Evolutionary conservation across 2,888 invertebrate genomes (phyloP), one percentile per base, ranked within the genome.

Genomic region (Cecidostiba fungosa): DNA sequence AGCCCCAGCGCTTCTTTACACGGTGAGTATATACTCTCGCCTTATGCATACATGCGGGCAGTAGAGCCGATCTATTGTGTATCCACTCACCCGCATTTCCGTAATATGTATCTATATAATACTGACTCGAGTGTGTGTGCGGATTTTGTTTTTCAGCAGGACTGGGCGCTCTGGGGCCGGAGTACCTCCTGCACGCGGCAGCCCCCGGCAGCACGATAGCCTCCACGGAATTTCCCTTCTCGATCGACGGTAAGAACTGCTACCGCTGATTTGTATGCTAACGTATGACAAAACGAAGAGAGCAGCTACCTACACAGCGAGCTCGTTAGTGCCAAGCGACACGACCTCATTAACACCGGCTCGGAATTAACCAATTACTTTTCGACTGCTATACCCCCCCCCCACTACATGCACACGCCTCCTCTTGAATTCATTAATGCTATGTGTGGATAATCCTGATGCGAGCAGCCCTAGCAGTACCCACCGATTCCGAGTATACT

Each of bases 221-320:
- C 74, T 98, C 97, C 90, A 97, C 98, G 87, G 98, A 98, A 91
- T 97, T 98, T 90, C 97, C 97, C 88, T 97, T 98, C 92, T 98
- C 98, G 92, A 95, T 98, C 94, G 98, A 98, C 94, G 97, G 97
- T 97, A 32, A 62, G 39, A 16, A 12, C n/a, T 26, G 62, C 12
- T 23, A n/a, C n/a, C 14, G 32, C 19, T 54, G 50, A 62, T 43
- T 43, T 32, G 19, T 29, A 23, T 39, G 79, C 39, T 69, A 80
- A 29, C 77, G 70, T 70, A 39, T 39, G 70, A 32, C 54, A 59
- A 59, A 59, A 59, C 54, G 66, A 77, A 59, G 70, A 88, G 87
- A 88, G 88, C 89, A 88, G 85, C 87, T 87, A 89, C 89, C 88
- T 89, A 90, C 89, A 90, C 89, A 90, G 76, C 16, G 32, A 69